These are phyloP conservation scores for Atopsyche davidsoni DNA, from an alignment of 1,140 invertebrate species.

Conservation along the genomic window DNA sequence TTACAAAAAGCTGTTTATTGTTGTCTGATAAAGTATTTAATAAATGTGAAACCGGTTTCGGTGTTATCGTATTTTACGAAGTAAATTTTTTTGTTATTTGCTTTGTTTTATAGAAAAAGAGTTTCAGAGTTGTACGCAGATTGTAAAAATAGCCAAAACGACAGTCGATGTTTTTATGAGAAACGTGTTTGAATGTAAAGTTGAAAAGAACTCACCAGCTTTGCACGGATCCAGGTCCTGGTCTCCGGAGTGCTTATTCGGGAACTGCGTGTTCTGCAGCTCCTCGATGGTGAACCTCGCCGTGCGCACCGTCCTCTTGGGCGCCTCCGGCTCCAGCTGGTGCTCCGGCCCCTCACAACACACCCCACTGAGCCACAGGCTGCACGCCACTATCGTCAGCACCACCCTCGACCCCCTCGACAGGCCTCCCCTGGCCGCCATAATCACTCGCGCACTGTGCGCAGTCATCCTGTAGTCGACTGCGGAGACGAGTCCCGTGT, in stretches of 20 bases:
- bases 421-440: not conserved
- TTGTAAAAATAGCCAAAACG: too few species aligned
- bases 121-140: too few species aligned
- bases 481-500: not conserved
- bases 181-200: not conserved
- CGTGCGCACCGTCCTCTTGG: conserved; percentile 30
- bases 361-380: too few species aligned
- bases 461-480: not conserved
- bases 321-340: not conserved
- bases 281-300: conserved; percentile 63
- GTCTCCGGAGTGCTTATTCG: conserved; percentile 64
- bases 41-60: too few species aligned
- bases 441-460: not conserved
- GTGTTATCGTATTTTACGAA: too few species aligned
- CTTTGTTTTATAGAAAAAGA: too few species aligned
- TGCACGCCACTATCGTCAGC: too few species aligned
- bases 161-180: too few species aligned
- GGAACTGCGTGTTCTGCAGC: conserved; percentile 56
- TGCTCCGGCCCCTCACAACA: not conserved
- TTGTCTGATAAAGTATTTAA: too few species aligned
- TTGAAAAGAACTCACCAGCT: conserved; percentile 58
- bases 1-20: too few species aligned
- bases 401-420: too few species aligned
- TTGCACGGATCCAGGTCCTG: conserved; percentile 80
- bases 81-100: too few species aligned